phyloP scores from a whole-genome alignment of 2,797 vertebrate genomes.

The Pygocentrus nattereri region DNA sequence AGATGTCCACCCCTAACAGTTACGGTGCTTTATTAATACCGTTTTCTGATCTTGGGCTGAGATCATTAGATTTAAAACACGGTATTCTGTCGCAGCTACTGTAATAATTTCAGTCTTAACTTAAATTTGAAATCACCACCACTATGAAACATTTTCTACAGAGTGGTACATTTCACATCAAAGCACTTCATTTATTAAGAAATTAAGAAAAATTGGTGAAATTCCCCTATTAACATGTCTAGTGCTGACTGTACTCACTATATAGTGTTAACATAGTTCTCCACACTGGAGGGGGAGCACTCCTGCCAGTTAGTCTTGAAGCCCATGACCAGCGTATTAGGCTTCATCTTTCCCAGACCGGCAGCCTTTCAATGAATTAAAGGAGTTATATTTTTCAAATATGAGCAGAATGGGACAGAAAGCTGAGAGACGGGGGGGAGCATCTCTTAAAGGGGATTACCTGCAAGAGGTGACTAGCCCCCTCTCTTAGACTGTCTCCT shows the following conservation, averaged over 20 bases:
- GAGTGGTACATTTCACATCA: no score
- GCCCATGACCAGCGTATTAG: conserved; percentile 80
- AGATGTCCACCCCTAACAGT: no score
- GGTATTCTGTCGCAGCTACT: no score
- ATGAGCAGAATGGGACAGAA: neutral
- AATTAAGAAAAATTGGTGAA: no score
- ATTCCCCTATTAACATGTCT: neutral
- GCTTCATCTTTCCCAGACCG: conserved; percentile 81
- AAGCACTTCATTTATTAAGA: no score
- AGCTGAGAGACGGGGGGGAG: no score
- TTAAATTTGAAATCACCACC: no score
- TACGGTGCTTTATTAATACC: no score
- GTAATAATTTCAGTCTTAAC: no score
- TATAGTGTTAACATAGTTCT: conserved; percentile 80
- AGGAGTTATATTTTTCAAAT: neutral
- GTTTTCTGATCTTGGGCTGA: no score
- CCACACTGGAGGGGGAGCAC: conserved; percentile 65
- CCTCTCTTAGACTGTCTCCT: conserved; percentile 67
- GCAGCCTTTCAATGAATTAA: conserved; percentile 66
- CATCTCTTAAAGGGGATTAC: conserved; percentile 55
- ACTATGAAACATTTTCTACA: no score
- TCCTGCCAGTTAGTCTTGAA: conserved; percentile 82
- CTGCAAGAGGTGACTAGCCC: conserved; percentile 77
- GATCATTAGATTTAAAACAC: no score
- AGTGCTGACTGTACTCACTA: conserved; percentile 68